Conservation (phyloP, 2,113 vertebrate genomes). For the Puntigrus tetrazona region DNA sequence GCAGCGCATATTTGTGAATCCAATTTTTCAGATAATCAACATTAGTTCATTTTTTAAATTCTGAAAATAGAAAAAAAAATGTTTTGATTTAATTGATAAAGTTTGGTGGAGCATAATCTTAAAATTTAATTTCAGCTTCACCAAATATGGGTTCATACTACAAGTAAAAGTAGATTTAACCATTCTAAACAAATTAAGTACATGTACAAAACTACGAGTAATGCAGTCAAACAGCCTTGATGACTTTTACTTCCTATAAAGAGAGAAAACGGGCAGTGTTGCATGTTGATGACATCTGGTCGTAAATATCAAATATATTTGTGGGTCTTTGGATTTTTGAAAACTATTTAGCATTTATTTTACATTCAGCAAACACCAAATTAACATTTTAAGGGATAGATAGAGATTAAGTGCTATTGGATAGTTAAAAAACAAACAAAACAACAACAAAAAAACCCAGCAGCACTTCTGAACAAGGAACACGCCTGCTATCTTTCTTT, state of each 20-base stretch:
- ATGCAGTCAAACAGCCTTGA: not conserved
- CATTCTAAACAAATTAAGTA: not conserved
- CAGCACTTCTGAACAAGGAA: not conserved
- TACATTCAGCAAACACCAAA: not conserved
- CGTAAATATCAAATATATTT: not conserved
- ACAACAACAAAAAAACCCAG: not conserved
- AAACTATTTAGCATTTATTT: not conserved
- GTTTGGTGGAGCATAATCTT: not conserved
- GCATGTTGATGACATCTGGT: not conserved
- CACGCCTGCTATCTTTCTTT: not conserved
- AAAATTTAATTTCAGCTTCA: not conserved
- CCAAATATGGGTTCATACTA: not conserved
- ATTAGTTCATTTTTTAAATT: not conserved
- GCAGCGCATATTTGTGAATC: not conserved
- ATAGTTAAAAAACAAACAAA: not conserved
- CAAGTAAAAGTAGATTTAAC: not conserved
- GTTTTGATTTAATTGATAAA: not conserved
- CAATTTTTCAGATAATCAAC: not conserved
- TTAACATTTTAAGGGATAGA: not conserved
- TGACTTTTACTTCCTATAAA: not conserved
- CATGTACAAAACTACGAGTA: not conserved
- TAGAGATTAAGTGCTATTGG: not conserved
- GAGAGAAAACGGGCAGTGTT: not conserved
- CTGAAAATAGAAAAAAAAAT: not conserved
- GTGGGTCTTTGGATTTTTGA: not conserved